phyloP scores from a whole-genome alignment of 2,888 invertebrate genomes.

The Empis stercorea region DNA sequence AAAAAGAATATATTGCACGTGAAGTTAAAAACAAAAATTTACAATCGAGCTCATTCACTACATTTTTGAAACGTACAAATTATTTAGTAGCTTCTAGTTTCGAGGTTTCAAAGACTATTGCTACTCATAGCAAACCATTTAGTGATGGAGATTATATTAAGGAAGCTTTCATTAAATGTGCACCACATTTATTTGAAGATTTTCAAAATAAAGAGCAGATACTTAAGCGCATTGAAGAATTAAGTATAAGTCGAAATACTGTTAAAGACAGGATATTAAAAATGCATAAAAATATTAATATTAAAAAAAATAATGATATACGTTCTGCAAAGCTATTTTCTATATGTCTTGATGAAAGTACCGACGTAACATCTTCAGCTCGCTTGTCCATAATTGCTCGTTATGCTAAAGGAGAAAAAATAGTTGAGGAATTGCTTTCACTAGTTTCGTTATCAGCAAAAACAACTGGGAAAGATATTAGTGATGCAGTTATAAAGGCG shows the following conservation, averaged over 20 bases:
- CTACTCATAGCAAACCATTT: conserved; percentile 17
- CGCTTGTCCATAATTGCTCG: conserved; percentile 9
- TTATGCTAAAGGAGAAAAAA: conserved; percentile 14
- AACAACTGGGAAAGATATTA: background rate
- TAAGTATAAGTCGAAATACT: conserved; percentile 1
- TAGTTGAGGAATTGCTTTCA: conserved; percentile 14
- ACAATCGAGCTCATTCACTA: background rate
- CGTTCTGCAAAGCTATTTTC: background rate
- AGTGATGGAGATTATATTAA: conserved; percentile 13
- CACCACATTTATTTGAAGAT: background rate
- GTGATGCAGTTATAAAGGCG: background rate
- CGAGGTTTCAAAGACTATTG: conserved; percentile 4
- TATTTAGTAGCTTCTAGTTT: background rate
- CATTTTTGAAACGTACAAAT: background rate
- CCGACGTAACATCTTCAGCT: background rate
- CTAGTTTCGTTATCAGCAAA: conserved; percentile 14
- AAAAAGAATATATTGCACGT: background rate
- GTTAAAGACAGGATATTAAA: background rate
- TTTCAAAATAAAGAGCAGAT: background rate
- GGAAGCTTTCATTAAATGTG: conserved; percentile 10
- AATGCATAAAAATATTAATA: background rate
- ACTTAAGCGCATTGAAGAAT: background rate
- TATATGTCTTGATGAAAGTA: background rate
- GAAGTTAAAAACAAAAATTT: background rate
- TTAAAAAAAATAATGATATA: background rate